Percentiles rank a stretch among this genome's conserved stretches.
phyloP scores from a whole-genome alignment of 2,113 vertebrate species.

The Hipposideros armiger region DNA sequence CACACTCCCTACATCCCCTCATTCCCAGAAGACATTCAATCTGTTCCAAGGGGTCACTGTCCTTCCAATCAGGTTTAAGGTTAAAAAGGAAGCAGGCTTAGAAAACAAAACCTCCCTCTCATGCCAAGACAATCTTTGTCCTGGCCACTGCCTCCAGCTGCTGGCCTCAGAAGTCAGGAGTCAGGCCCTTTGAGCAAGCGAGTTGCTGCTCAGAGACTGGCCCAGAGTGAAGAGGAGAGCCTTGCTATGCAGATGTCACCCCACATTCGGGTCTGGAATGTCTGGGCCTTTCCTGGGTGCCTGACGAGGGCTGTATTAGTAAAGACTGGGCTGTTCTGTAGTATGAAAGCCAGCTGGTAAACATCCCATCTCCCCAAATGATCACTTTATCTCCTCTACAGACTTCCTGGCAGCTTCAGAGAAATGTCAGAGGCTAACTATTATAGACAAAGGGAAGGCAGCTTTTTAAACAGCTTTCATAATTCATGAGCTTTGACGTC shows the following conservation, averaged over 20 bases:
- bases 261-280: background rate
- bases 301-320: background rate
- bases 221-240: background rate
- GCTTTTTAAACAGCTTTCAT: background rate
- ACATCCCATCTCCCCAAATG: background rate
- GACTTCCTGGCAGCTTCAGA: conserved; percentile 30
- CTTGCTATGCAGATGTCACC: background rate
- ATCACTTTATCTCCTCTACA: conserved; percentile 35
- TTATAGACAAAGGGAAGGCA: background rate
- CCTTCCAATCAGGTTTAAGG: background rate
- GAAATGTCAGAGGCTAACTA: background rate
- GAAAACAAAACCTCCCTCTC: background rate
- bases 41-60: background rate
- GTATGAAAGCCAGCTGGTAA: conserved; percentile 42
- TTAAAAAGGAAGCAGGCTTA: background rate
- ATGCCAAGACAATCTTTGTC: background rate
- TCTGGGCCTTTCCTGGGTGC: background rate
- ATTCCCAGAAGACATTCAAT: background rate
- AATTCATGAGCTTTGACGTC: background rate
- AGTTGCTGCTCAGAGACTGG: background rate
- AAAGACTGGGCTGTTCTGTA: background rate
- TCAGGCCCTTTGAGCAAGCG: background rate
- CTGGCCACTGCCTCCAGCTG: background rate
- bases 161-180: background rate
- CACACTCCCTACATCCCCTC: accelerated